Conservation (phyloP, 1,140 invertebrate genomes). For the Physella acuta region DNA sequence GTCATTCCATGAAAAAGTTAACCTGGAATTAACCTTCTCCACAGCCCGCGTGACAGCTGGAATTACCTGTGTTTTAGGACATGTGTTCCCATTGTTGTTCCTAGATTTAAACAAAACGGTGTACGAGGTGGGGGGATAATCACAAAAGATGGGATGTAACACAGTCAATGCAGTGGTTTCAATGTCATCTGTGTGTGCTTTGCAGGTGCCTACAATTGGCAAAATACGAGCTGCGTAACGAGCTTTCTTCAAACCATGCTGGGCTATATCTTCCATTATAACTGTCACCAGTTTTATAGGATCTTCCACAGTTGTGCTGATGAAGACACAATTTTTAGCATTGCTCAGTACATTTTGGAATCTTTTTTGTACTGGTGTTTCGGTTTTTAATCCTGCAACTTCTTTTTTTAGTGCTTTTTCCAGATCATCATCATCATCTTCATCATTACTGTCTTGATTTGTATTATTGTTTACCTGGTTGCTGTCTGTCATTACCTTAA, state of each 20-base stretch:
- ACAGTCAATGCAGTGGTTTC: constrained; percentile 67
- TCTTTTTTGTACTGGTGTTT: constrained; percentile 40
- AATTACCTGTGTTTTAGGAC: constrained; percentile 64
- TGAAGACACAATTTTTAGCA: constrained; percentile 81
- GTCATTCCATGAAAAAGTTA: constrained; percentile 43
- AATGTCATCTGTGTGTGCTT: constrained; percentile 75
- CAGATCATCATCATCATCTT: constrained; percentile 39
- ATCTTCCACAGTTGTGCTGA: constrained; percentile 73
- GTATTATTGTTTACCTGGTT: too few species aligned
- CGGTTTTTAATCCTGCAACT: constrained; percentile 61
- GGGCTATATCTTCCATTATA: constrained; percentile 74
- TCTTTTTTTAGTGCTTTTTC: constrained; percentile 55
- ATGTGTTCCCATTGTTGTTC: constrained; percentile 70
- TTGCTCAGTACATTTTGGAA: constrained; percentile 72
- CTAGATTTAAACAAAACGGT: constrained; percentile 78
- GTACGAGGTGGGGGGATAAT: constrained; percentile 69
- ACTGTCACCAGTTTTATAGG: constrained; percentile 70
- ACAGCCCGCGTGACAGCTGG: constrained; percentile 40
- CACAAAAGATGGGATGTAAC: constrained; percentile 73
- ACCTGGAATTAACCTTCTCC: constrained; percentile 38
- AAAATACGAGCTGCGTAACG: constrained; percentile 76
- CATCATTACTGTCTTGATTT: constrained; percentile 21
- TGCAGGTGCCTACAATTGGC: constrained; percentile 79
- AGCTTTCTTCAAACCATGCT: constrained; percentile 82
- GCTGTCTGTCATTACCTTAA: not conserved